Conservation (phyloP, 2,113 vertebrate genomes). For the Myotis davidii region DNA sequence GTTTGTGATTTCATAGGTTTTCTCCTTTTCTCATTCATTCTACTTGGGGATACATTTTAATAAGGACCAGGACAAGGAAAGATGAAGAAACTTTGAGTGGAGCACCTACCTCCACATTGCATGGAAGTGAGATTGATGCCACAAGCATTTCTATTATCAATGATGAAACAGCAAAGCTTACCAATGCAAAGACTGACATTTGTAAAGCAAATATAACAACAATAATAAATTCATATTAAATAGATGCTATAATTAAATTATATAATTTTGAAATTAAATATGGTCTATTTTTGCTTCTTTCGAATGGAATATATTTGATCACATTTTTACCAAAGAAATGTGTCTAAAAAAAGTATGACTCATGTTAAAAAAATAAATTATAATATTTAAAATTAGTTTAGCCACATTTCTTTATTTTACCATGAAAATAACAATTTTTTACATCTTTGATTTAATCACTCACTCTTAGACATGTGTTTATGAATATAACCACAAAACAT, state of each 20-base stretch:
- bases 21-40: neutral
- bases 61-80: neutral
- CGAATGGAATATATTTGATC: neutral
- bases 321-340: neutral
- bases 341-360: neutral
- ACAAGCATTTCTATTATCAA: neutral
- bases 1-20: neutral
- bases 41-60: neutral
- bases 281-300: neutral
- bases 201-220: neutral
- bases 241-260: neutral
- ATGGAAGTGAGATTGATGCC: neutral
- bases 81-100: neutral
- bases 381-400: neutral
- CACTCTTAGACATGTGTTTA: neutral
- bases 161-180: neutral
- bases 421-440: neutral
- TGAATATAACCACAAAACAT: neutral
- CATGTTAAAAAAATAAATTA: neutral
- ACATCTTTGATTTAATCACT: slow-evolving; percentile 4
- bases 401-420: neutral
- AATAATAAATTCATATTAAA: neutral
- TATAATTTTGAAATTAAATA: neutral
- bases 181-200: neutral
- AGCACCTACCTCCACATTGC: neutral